These are phyloP conservation scores for Acrobasis repandana DNA, from an alignment of 2,888 invertebrate genomes.

Conservation along the genomic window DNA sequence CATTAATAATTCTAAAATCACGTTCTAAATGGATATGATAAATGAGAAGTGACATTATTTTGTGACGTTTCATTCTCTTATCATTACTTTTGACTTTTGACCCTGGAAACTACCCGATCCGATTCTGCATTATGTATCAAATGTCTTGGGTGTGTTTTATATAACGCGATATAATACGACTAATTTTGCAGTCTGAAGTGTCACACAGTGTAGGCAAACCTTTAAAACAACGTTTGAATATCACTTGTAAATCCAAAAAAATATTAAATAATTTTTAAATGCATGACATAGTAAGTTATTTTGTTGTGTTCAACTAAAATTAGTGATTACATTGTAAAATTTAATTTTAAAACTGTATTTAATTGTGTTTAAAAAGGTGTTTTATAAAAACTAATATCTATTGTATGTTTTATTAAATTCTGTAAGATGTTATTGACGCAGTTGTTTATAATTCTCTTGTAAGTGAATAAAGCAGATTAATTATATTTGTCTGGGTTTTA, in stretches of 20 bases:
- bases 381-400: background rate
- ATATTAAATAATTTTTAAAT: background rate
- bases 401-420: constrained; percentile 29
- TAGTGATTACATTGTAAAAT: background rate
- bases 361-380: background rate
- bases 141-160: no score
- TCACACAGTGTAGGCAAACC: no score
- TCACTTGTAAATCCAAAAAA: background rate
- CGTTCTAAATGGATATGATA: no score
- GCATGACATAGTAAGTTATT: background rate
- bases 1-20: no score
- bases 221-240: background rate
- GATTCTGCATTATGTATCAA: no score
- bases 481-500: constrained; percentile 32
- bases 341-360: background rate
- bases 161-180: no score
- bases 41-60: no score
- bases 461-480: constrained; percentile 60
- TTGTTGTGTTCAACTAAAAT: background rate
- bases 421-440: constrained; percentile 41
- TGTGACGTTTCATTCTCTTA: no score
- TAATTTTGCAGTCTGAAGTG: no score
- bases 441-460: constrained; percentile 58
- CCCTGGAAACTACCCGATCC: no score
- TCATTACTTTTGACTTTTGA: no score